Conservation (phyloP, 2,797 vertebrate genomes). For the Xenops minutus region DNA sequence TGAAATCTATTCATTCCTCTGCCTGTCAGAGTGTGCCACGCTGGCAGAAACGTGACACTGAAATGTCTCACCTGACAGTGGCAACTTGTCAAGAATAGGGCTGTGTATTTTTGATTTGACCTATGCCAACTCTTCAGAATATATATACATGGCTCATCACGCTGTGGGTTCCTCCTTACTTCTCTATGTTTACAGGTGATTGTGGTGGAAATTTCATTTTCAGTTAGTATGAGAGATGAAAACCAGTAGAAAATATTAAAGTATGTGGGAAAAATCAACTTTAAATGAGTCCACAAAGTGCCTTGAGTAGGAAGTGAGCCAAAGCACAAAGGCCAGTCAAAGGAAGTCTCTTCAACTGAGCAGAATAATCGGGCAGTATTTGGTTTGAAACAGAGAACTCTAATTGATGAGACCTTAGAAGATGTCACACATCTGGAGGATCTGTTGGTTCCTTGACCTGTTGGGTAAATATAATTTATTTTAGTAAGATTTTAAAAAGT, state of each 20-base stretch:
- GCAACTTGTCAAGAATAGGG: neutral
- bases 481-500: neutral
- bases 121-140: neutral
- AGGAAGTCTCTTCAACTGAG: neutral
- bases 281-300: neutral
- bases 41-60: neutral
- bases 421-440: rapidly evolving
- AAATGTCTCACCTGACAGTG: neutral
- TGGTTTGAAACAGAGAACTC: neutral
- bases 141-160: rapidly evolving
- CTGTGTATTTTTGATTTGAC: neutral
- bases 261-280: neutral
- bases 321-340: neutral
- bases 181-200: neutral
- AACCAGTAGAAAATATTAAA: neutral
- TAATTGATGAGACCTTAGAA: neutral
- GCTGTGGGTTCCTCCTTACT: neutral
- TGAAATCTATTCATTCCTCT: neutral
- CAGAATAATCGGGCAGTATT: neutral
- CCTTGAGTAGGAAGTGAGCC: neutral
- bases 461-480: neutral
- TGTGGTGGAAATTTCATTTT: neutral
- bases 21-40: neutral
- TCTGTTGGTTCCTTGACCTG: neutral
- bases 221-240: neutral